phyloP scores from a whole-genome alignment of 2,888 invertebrate species.

The Meandrusa payeni region DNA sequence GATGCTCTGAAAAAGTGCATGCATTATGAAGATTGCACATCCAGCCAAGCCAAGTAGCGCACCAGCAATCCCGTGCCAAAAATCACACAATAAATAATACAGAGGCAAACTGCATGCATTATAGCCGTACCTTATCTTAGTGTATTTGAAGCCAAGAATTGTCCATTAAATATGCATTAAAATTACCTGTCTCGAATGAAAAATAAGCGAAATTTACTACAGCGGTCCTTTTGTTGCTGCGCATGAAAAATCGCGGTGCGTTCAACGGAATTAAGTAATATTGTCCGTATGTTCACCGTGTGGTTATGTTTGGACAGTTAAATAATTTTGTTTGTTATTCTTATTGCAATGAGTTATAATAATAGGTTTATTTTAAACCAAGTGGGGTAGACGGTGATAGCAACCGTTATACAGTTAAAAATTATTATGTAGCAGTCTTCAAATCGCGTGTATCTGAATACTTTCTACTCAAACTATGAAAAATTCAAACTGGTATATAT shows the following conservation, averaged over 20 bases:
- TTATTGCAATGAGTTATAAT: not conserved
- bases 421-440: too few species aligned
- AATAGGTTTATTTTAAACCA: too few species aligned
- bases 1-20: slow-evolving; percentile 69
- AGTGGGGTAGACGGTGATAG: too few species aligned
- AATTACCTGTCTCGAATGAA: slow-evolving; percentile 76
- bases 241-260: slow-evolving; percentile 39
- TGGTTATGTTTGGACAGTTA: slow-evolving; percentile 7
- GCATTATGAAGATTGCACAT: slow-evolving; percentile 80
- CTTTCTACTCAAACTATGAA: too few species aligned
- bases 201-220: slow-evolving; percentile 49
- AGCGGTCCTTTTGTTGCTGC: slow-evolving; percentile 41
- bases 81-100: slow-evolving; percentile 79
- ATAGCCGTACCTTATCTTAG: slow-evolving; percentile 77
- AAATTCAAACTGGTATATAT: too few species aligned
- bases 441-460: not conserved
- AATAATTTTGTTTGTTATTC: not conserved
- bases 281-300: slow-evolving; percentile 22
- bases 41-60: slow-evolving; percentile 73
- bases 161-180: slow-evolving; percentile 81
- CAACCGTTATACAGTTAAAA: too few species aligned
- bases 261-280: slow-evolving; percentile 41
- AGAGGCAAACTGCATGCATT: slow-evolving; percentile 77
- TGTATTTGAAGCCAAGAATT: slow-evolving; percentile 80
- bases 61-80: slow-evolving; percentile 73